Base-by-base conservation (phyloP, 64 coral and sea anemone species). In the Montipora sp. region DNA sequence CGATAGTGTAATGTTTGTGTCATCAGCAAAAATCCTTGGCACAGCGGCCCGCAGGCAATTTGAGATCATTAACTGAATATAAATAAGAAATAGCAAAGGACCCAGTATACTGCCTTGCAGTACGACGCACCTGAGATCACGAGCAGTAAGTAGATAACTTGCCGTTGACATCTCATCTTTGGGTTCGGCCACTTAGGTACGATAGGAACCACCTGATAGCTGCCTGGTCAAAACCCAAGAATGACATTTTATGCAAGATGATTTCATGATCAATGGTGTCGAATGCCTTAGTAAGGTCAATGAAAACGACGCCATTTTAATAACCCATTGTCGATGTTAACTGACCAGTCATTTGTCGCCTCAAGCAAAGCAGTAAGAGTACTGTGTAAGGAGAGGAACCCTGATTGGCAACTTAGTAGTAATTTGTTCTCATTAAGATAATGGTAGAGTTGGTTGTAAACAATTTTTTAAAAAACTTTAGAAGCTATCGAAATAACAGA, bases 291-390 rank as follows among this genome's bases (percentile, higher is more conserved):
- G 73, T 85, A 10, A 92, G 71, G 55, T 92, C 90, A 45, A 92
- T 92, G 21, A 92, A 92, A 23, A 92, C 59, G 50, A 85, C 80
- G 43, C 90, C 47, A 84, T 84, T 84, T 84, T 66, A 92, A 16
- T 44, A 92, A 46, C 22, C 90, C 90, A 75, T 84, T 92, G 73
- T 92, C 80, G 49, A 92, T 92, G 63, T 90, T 90, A 27, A 90
- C 75, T 78, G 75, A 77, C 88, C 88, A 79, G 51, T 51, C 76
- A 79, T 90, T 80, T 63, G 75, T 90, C 43, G 88, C 23, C 75
- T 59, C 88, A 68, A 79, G 73, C 50, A 79, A 79, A 70, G 88
- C 88, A 19, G 88, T 90, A 24, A 90, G 48, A 4, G 88, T 90
- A 79, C 88, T 79, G 78, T 79, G 18, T 59, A 90, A 57, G 12